These are phyloP conservation scores for Pelmatolapia mariae DNA, from an alignment of 2,113 vertebrate species.

Conservation along the genomic window DNA sequence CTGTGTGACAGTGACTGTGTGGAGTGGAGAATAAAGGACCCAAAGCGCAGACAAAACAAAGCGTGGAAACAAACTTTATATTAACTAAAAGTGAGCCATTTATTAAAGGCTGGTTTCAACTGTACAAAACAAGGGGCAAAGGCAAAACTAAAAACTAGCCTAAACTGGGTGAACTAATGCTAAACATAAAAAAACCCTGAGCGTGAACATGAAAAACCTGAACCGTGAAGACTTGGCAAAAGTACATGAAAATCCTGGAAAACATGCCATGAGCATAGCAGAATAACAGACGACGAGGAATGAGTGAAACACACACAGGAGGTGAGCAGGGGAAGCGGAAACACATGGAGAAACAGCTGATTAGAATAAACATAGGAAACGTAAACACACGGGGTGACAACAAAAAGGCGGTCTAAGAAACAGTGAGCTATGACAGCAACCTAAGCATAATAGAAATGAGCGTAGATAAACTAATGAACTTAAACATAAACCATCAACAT, in stretches of 20 bases:
- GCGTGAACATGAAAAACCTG: not conserved
- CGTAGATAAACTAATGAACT: not conserved
- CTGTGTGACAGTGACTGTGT: accelerated
- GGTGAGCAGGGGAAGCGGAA: not conserved
- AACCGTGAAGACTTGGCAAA: not conserved
- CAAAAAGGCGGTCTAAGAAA: not conserved
- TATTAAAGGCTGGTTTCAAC: accelerated
- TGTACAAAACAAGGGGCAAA: not conserved
- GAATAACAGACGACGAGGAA: not conserved
- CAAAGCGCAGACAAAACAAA: not conserved
- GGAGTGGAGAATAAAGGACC: not conserved
- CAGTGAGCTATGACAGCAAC: not conserved
- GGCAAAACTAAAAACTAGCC: accelerated
- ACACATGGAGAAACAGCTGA: not conserved
- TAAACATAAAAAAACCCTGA: not conserved
- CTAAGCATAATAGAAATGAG: accelerated
- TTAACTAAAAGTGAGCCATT: not conserved
- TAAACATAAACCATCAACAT: accelerated
- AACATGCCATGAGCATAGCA: accelerated
- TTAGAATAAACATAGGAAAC: accelerated
- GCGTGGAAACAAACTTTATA: accelerated
- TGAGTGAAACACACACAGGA: not conserved
- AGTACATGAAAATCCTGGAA: not conserved
- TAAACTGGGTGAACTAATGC: not conserved
- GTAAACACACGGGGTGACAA: not conserved